Evolutionary conservation across 1,140 invertebrate genomes (phyloP), one percentile per base, ranked within the genome.

Genomic region (Drosophila takahashii): DNA sequence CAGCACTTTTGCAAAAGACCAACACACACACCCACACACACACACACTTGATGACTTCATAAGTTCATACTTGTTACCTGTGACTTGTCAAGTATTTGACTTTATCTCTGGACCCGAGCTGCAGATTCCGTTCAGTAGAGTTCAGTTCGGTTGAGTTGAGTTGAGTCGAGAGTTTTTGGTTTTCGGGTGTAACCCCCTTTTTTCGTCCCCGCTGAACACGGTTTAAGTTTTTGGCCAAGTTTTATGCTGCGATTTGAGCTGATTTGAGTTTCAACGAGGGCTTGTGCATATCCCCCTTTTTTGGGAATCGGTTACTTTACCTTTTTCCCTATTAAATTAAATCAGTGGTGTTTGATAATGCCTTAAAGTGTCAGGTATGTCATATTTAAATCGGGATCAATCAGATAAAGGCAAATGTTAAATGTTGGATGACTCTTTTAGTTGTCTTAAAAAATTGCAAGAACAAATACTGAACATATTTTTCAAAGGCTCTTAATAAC

Each of bases 11-110:
- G 79, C 64, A 79, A 86, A 81, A 67, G 83, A 81, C 80, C 64
- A 77, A 77, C 79, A 26, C 10, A 29, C 9, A 48, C 7, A 50
- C n/a, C 51, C 29, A 58, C 36, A 59, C 22, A 61, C 39, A 65
- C 36, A 62, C 74, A 79, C 66, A 66, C 71, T 76, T 79, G 69
- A 79, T 70, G 85, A 65, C 79, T 80, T 89, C 74, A 84, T 89
- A 89, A 87, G 83, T 87, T 87, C 75, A 72, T 77, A 79, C 84
- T 89, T 87, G 84, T 89, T 87, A 87, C 84, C 84, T 87, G 84
- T 74, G 84, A 87, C 84, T 87, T 87, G 84, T 87, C 84, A 87
- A 87, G 84, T 87, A 87, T 87, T 87, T 87, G 84, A 87, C 84
- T 87, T 87, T 89, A 87, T 87, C 84, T 87, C 79, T 73, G 84